Evolutionary conservation across 2,888 invertebrate genomes (phyloP).

Genomic region (Eulithis testata): DNA sequence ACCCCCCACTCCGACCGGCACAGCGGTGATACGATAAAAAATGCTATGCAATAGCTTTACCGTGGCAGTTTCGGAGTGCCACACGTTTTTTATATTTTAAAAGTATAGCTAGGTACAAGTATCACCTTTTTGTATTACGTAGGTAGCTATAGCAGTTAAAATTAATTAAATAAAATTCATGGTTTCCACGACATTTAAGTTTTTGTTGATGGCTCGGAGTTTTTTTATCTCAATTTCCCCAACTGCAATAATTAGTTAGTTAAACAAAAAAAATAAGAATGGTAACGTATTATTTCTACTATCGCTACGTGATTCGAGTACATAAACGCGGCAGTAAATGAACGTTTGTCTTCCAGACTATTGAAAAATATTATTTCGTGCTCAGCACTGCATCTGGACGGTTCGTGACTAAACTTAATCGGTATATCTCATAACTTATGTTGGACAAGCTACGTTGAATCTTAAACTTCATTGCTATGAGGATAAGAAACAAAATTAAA

Average conservation of each 20-base stretch:
- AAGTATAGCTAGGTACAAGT: no score
- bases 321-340: slow-evolving; percentile 26
- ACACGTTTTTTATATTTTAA: no score
- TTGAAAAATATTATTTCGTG: slow-evolving; percentile 38
- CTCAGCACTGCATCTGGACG: slow-evolving; percentile 35
- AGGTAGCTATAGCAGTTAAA: no score
- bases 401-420: slow-evolving; percentile 31
- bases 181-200: no score
- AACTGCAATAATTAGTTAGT: slow-evolving; percentile 44
- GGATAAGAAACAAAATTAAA: no score
- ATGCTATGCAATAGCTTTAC: no score
- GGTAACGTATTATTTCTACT: slow-evolving; percentile 43
- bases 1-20: no score
- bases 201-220: no score
- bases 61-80: no score
- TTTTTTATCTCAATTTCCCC: not conserved
- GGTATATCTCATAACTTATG: slow-evolving; percentile 20
- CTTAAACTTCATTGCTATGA: not conserved
- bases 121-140: no score
- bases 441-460: slow-evolving; percentile 1
- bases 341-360: slow-evolving; percentile 34
- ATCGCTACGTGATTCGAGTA: slow-evolving; percentile 48
- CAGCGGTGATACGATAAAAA: no score
- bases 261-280: slow-evolving; percentile 47
- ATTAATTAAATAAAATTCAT: no score